Conservation (phyloP, 2,113 vertebrate genomes). For the Marcusenius ussheri region DNA sequence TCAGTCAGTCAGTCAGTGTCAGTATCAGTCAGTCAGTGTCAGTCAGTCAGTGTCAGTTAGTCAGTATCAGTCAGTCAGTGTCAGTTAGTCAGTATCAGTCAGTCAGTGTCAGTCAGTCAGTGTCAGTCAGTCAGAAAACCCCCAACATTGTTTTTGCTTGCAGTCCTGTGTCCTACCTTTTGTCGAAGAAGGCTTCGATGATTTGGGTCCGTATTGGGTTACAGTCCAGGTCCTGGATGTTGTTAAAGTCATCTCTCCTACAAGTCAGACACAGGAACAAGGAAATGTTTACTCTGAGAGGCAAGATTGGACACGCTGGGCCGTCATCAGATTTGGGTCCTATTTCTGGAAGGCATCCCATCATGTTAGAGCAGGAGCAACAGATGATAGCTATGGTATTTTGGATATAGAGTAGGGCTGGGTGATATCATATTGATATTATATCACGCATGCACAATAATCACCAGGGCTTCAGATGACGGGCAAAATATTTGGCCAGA, state of each 20-base stretch:
- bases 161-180: slow-evolving; percentile 57
- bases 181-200: slow-evolving; percentile 85
- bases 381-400: background rate
- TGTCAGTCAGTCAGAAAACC: background rate
- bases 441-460: too few species aligned
- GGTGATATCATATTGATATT: background rate
- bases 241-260: slow-evolving; percentile 80
- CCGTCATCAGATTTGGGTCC: background rate
- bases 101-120: background rate
- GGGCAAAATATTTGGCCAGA: too few species aligned
- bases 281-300: background rate
- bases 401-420: background rate
- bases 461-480: too few species aligned
- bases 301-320: background rate
- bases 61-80: background rate
- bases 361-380: background rate
- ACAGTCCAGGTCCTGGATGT: slow-evolving; percentile 74
- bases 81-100: background rate
- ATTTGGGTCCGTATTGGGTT: slow-evolving; percentile 87
- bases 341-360: background rate
- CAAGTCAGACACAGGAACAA: background rate
- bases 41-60: background rate
- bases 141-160: background rate
- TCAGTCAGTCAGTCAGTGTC: background rate
- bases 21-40: background rate